These are phyloP conservation scores for Thalassarche chlororhynchos DNA, from an alignment of 2,113 vertebrate species.

Conservation along the genomic window DNA sequence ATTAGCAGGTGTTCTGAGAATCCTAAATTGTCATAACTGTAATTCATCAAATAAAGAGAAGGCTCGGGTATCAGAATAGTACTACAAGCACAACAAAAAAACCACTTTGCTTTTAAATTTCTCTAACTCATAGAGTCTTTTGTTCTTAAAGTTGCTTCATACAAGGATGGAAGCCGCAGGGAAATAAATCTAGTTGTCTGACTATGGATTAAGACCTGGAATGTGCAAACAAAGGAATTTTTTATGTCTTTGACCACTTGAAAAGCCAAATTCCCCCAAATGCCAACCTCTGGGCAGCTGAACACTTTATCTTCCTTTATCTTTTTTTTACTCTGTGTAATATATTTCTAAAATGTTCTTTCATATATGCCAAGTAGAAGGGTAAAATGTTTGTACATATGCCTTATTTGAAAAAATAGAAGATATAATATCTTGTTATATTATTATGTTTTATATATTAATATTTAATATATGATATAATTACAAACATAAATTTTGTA, in stretches of 20 bases:
- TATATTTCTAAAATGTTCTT: background rate
- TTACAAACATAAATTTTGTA: background rate
- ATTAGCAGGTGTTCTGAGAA: background rate
- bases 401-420: background rate
- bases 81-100: background rate
- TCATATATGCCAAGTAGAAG: background rate
- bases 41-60: slow-evolving; percentile 17
- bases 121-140: background rate
- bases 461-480: background rate
- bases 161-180: background rate
- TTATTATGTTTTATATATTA: background rate
- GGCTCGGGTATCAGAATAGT: background rate
- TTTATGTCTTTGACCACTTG: background rate
- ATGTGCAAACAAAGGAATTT: background rate
- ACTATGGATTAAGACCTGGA: background rate
- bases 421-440: background rate
- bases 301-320: background rate
- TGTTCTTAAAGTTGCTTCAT: background rate
- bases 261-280: background rate
- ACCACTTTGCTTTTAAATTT: background rate
- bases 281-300: background rate
- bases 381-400: background rate
- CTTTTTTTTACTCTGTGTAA: background rate
- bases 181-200: background rate
- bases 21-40: background rate